Evolutionary conservation across 2,888 invertebrate species (phyloP).

Genomic region (Phymatocera aterrima): DNA sequence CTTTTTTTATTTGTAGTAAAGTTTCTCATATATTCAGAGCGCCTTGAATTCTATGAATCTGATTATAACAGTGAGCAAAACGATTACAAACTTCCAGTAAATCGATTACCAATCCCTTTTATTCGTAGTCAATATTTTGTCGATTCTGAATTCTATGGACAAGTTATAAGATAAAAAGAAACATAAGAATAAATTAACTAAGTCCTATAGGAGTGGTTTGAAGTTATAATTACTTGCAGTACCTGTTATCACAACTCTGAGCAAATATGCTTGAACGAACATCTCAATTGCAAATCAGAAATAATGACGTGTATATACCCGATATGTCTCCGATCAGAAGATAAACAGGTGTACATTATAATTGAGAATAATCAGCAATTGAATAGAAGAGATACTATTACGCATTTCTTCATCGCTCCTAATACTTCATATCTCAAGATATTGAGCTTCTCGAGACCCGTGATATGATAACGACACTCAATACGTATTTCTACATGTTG

Average conservation of each 20-base stretch:
- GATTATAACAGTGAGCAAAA: too few relatives aligned
- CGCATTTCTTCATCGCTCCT: background rate
- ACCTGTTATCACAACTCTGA: background rate
- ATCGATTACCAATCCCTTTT: too few relatives aligned
- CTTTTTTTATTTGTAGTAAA: too few relatives aligned
- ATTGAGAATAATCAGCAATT: background rate
- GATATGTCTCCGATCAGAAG: background rate
- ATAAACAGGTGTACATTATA: background rate
- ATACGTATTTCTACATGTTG: constrained; percentile 2
- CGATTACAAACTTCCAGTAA: too few relatives aligned
- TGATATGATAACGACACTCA: constrained; percentile 1
- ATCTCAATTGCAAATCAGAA: background rate
- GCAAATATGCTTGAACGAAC: background rate
- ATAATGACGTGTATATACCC: too few relatives aligned
- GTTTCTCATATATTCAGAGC: too few relatives aligned
- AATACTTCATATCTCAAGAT: constrained; percentile 31
- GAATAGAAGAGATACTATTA: background rate
- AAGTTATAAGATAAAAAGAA: too few relatives aligned
- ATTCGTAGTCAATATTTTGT: too few relatives aligned
- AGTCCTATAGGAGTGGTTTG: too few relatives aligned
- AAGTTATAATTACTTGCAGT: background rate
- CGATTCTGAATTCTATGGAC: too few relatives aligned
- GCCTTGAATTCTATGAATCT: too few relatives aligned
- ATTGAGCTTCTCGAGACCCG: background rate
- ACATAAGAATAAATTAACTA: too few relatives aligned